phyloP scores from a whole-genome alignment of 1,140 invertebrate genomes.

The Agraylea sexmaculata region DNA sequence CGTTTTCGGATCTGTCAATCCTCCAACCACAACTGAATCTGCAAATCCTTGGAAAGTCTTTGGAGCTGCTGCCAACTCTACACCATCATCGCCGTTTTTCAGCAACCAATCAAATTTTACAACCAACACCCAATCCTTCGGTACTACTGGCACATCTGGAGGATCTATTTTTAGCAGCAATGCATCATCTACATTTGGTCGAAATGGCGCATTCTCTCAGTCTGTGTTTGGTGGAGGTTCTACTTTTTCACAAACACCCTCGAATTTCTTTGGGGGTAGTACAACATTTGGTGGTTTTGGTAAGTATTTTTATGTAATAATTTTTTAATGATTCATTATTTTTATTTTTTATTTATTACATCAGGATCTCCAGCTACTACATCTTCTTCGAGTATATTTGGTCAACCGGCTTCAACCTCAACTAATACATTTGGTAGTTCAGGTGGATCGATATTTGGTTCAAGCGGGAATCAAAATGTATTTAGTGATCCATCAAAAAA shows the following conservation, averaged over 20 bases:
- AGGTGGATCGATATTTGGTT: slow-evolving; percentile 11
- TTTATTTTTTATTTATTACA: neutral
- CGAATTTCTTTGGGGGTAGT: slow-evolving; percentile 13
- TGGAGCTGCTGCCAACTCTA: slow-evolving; percentile 17
- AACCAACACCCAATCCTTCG: slow-evolving; percentile 11
- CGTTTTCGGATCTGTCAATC: slow-evolving; percentile 12
- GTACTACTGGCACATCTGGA: slow-evolving; percentile 4
- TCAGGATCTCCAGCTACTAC: slow-evolving; percentile 8
- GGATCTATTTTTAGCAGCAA: slow-evolving; percentile 16
- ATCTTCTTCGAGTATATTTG: slow-evolving; percentile 25
- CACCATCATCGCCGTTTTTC: slow-evolving; percentile 14
- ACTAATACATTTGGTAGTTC: slow-evolving; percentile 14
- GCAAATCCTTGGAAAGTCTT: too few relatives aligned
- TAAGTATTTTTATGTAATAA: slow-evolving; percentile 10
- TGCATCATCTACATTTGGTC: slow-evolving; percentile 12
- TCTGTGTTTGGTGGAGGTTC: too few relatives aligned
- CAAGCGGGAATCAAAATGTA: too few relatives aligned
- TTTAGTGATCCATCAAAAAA: too few relatives aligned
- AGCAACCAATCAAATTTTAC: slow-evolving; percentile 14
- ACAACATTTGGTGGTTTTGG: slow-evolving; percentile 14
- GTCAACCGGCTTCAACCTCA: slow-evolving; percentile 21
- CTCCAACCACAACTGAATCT: slow-evolving; percentile 16
- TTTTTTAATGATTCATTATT: neutral
- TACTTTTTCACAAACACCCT: too few relatives aligned
- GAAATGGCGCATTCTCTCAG: slow-evolving; percentile 10